Evolutionary conservation across 2,113 vertebrate genomes (phyloP).

Genomic region (Lagenorhynchus albirostris): DNA sequence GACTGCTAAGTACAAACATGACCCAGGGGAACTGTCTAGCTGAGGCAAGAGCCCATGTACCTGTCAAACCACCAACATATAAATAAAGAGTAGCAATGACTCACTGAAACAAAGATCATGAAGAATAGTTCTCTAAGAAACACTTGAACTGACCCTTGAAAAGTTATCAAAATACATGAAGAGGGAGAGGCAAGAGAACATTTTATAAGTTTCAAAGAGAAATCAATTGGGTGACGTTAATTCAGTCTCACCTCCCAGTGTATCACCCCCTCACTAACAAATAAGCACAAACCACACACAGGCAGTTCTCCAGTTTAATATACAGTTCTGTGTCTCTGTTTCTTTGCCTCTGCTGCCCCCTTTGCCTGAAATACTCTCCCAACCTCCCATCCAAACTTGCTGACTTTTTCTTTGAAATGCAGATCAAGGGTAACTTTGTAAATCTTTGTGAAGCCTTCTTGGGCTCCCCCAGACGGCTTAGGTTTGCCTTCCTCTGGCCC

Average conservation of each 20-base stretch:
- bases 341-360: slow-evolving; percentile 52
- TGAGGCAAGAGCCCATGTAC: not conserved
- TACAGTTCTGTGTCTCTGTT: not conserved
- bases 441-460: not conserved
- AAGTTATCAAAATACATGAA: not conserved
- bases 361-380: not conserved
- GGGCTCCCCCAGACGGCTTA: not conserved
- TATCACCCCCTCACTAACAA: not conserved
- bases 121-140: not conserved
- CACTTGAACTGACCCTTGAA: not conserved
- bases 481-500: not conserved
- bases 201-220: not conserved
- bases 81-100: not conserved
- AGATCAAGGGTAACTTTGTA: slow-evolving; percentile 24
- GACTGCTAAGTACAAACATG: not conserved
- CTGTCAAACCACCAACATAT: not conserved
- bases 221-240: not conserved
- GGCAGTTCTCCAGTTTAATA: not conserved
- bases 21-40: not conserved
- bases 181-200: not conserved
- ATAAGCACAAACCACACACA: not conserved
- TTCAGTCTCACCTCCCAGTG: not conserved
- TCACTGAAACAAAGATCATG: not conserved
- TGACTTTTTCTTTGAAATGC: slow-evolving; percentile 29
- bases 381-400: not conserved